phyloP scores from a whole-genome alignment of 2,888 invertebrate genomes.

The Drosophila bunnanda region DNA sequence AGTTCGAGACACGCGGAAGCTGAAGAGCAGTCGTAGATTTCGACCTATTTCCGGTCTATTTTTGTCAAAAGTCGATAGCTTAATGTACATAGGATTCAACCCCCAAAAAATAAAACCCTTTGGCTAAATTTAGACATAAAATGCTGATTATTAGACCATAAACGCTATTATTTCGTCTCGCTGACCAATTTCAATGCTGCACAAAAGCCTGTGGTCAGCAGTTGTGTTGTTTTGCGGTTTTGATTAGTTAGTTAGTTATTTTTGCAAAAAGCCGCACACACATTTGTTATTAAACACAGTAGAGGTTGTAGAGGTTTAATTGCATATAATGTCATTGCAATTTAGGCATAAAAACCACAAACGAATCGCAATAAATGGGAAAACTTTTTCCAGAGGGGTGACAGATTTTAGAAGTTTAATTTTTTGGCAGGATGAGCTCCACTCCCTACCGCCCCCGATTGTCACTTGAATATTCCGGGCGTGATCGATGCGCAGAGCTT shows the following conservation, averaged over 20 bases:
- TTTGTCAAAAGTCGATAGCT: slow-evolving; percentile 68
- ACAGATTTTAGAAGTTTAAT: background rate
- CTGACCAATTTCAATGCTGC: slow-evolving; percentile 48
- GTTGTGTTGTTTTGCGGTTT: slow-evolving; percentile 33
- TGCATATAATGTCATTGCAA: slow-evolving; percentile 53
- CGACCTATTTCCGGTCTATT: slow-evolving; percentile 58
- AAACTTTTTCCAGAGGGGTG: slow-evolving; percentile 4
- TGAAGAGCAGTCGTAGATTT: slow-evolving; percentile 5
- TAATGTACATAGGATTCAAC: slow-evolving; percentile 46
- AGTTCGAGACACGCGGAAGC: slow-evolving; percentile 32
- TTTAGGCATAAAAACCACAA: slow-evolving; percentile 45
- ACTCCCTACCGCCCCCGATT: slow-evolving; percentile 37
- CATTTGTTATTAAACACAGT: slow-evolving; percentile 62
- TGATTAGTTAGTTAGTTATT: slow-evolving; percentile 44
- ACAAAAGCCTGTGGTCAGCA: slow-evolving; percentile 51
- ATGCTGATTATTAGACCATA: slow-evolving; percentile 42
- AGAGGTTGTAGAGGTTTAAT: slow-evolving; percentile 27
- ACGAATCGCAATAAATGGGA: slow-evolving; percentile 27
- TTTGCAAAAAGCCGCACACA: slow-evolving; percentile 53
- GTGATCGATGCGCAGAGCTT: slow-evolving; percentile 71
- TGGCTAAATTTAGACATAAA: slow-evolving; percentile 38
- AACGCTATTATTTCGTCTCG: slow-evolving; percentile 53
- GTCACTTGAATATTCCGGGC: slow-evolving; percentile 76
- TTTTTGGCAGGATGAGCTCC: background rate
- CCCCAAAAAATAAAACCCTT: slow-evolving; percentile 7